These are phyloP conservation scores for Tinea trinotella DNA, from an alignment of 2,888 invertebrate species.

Conservation along the genomic window DNA sequence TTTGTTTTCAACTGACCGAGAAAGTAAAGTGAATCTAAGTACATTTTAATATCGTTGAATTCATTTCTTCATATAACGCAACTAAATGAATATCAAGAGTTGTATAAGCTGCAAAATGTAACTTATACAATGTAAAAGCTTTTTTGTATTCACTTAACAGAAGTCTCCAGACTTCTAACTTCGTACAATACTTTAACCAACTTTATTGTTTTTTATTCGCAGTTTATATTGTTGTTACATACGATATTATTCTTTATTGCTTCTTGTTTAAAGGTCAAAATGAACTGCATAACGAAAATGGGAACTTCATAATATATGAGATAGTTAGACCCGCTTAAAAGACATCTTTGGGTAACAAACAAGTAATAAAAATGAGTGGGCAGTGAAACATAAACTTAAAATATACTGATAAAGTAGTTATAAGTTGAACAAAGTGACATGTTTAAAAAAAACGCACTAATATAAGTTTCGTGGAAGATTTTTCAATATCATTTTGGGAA, in stretches of 20 bases:
- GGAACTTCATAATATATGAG: no score
- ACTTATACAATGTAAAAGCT: no score
- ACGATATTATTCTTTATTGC: neutral
- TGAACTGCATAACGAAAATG: neutral
- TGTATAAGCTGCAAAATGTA: no score
- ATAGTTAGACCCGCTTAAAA: no score
- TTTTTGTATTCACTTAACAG: neutral
- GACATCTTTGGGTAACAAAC: neutral
- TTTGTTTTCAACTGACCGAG: constrained; percentile 10
- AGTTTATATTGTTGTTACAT: neutral
- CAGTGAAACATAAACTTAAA: no score
- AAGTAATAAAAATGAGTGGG: neutral
- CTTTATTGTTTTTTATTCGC: neutral
- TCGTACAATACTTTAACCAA: neutral
- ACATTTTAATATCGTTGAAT: neutral
- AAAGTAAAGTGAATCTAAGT: constrained; percentile 8
- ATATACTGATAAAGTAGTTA: no score
- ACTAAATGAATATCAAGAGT: neutral
- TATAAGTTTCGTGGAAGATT: no score
- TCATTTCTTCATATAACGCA: neutral
- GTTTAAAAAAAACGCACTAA: no score
- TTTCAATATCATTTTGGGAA: no score
- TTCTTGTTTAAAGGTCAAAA: neutral
- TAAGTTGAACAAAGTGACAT: no score
- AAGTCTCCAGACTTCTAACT: neutral